Conservation (phyloP, 2,888 invertebrate genomes). For the Hipparchia sbordonii region DNA sequence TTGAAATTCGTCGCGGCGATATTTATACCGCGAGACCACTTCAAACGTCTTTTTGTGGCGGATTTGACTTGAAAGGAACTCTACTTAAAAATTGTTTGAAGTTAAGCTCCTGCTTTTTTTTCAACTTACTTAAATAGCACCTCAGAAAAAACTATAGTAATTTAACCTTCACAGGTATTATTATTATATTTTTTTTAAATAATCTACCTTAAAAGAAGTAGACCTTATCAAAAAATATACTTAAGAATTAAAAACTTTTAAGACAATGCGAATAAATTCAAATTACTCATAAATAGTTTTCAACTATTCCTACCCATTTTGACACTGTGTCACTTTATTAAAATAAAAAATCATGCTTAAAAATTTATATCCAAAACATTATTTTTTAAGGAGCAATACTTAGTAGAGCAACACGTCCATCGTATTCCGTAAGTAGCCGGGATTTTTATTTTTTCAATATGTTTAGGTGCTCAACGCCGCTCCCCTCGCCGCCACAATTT, state of each 20-base stretch:
- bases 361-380: no score
- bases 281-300: no score
- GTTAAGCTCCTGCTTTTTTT: not conserved
- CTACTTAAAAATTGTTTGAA: slow-evolving; percentile 46
- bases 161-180: no score
- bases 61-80: slow-evolving; percentile 55
- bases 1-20: slow-evolving; percentile 76
- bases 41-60: slow-evolving; percentile 72
- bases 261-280: no score
- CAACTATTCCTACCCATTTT: no score
- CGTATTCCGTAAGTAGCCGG: slow-evolving; percentile 67
- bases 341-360: no score
- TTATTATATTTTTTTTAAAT: no score
- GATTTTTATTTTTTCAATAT: slow-evolving; percentile 83
- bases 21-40: slow-evolving; percentile 76
- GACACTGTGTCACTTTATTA: no score
- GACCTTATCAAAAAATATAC: no score
- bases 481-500: slow-evolving; percentile 80
- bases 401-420: slow-evolving; percentile 59
- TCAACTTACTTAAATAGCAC: not conserved
- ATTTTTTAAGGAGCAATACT: not conserved
- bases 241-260: no score
- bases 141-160: no score
- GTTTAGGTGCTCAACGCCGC: slow-evolving; percentile 76
- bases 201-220: no score